Evolutionary conservation across 2,113 vertebrate species (phyloP), one percentile per base, ranked within the genome.

Genomic region (Gasterosteus nipponicus): DNA sequence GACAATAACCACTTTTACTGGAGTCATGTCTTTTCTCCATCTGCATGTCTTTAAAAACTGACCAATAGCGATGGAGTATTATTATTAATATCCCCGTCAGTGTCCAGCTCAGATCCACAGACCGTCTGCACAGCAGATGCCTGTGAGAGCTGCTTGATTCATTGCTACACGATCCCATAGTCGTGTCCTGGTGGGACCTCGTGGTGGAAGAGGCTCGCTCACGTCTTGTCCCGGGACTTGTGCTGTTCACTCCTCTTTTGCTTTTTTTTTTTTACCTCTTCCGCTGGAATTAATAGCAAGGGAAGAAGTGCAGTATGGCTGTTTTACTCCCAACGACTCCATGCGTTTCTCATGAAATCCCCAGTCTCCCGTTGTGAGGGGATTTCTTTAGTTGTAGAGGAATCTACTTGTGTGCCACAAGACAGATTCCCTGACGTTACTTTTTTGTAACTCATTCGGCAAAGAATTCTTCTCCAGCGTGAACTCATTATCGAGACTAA

Each of bases 191-290:
- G 38, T 63, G 49, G 73, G 33, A 69, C 9, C 6, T 16, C 9
- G 44, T 57, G 41, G 14, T 58, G 51, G 42, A 63, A 65, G 39
- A 66, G n/a, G 14, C 29, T 12, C 54, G 63, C 18, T 49, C 16
- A 60, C 4, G 10, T 75, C 4, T 69, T 80, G 77, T 85, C 68
- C 73, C 57, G 51, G 64, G 35, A 82, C 54, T 19, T 73, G 10
- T 1, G 10, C 33, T 64, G 56, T 63, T 64, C 53, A 57, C 35
- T 2, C 62, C 62, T 41, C 57, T 47, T 35, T 54, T 57, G 19
- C 5, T 4, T 9, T 15, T 18, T 31, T 31, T 22, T 66, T 33
- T 47, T 3, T 16, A 18, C 10, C 63, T 33, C 1, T n/a, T 73
- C 31, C 31, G 53, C 69, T 77, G 51, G 33, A 57, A 1, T 41